Conservation (phyloP, 2,113 vertebrate genomes). For the Triplophysa tibetana region DNA sequence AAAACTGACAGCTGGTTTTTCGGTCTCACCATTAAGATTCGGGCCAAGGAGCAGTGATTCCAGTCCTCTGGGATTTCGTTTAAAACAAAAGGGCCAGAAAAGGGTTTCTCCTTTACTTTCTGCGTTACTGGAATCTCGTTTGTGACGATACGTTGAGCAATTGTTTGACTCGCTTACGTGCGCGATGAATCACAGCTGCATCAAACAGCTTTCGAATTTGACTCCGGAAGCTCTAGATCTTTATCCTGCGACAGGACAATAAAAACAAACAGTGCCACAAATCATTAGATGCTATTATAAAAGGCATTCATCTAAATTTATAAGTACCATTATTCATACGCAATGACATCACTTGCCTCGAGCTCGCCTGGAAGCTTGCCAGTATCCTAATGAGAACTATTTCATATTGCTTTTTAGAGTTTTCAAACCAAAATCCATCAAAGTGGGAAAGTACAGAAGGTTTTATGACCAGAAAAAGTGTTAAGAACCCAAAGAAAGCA, state of each 20-base stretch:
- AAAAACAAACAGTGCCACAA: constrained; percentile 16
- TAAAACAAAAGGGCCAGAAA: constrained; percentile 36
- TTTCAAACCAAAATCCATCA: constrained; percentile 11
- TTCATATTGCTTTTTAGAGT: constrained; percentile 10
- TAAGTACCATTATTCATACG: background rate
- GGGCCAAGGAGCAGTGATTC: constrained; percentile 41
- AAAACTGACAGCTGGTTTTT: constrained; percentile 38
- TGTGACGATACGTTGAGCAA: constrained; percentile 24
- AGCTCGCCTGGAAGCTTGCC: background rate
- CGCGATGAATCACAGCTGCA: constrained; percentile 20
- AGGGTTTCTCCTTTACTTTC: constrained; percentile 50
- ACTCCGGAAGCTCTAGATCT: background rate
- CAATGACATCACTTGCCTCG: background rate
- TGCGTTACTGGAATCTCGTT: constrained; percentile 47
- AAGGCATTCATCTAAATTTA: background rate
- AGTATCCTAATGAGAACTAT: background rate
- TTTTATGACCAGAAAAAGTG: background rate
- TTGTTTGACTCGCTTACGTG: constrained; percentile 19
- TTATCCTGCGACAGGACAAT: constrained; percentile 10
- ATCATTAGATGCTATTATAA: background rate
- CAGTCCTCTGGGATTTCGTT: constrained; percentile 6
- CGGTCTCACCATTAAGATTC: constrained; percentile 27
- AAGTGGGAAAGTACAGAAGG: constrained; percentile 21
- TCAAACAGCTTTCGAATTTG: constrained; percentile 6
- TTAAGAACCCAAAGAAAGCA: background rate